phyloP scores from a whole-genome alignment of 2,888 invertebrate species.

The Scaptomyza polygonia region DNA sequence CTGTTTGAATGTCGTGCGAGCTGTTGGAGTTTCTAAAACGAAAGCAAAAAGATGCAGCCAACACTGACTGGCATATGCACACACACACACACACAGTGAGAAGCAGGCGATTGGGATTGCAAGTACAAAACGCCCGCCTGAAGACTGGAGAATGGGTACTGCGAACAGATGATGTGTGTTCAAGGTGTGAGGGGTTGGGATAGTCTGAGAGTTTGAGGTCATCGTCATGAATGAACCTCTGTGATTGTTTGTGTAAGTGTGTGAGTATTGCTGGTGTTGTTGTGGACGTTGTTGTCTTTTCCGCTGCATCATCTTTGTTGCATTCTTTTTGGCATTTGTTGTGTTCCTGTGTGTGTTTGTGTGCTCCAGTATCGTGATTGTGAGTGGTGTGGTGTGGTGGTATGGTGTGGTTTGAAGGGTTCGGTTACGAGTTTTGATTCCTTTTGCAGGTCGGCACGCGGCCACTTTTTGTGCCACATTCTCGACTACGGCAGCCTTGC shows the following conservation, averaged over 20 bases:
- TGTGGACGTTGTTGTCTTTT: slow-evolving; percentile 40
- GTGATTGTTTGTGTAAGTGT: slow-evolving; percentile 24
- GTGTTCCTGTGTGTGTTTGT: background rate
- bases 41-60: slow-evolving; percentile 76
- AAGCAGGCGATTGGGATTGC: slow-evolving; percentile 31
- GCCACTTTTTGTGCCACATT: slow-evolving; percentile 55
- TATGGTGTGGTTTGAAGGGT: slow-evolving; percentile 1
- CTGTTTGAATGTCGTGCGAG: slow-evolving; percentile 68
- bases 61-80: slow-evolving; percentile 21
- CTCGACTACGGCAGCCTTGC: slow-evolving; percentile 22
- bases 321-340: slow-evolving; percentile 56
- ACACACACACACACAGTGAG: slow-evolving; percentile 17
- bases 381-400: background rate
- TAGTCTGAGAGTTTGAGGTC: slow-evolving; percentile 58
- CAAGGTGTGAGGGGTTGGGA: background rate
- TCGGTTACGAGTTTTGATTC: slow-evolving; percentile 42
- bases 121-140: slow-evolving; percentile 56
- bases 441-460: slow-evolving; percentile 40
- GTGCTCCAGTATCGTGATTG: slow-evolving; percentile 1
- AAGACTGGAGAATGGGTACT: slow-evolving; percentile 40
- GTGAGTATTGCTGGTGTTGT: slow-evolving; percentile 5
- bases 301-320: slow-evolving; percentile 63
- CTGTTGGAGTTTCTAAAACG: slow-evolving; percentile 78
- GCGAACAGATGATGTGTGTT: background rate
- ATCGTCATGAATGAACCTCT: slow-evolving; percentile 67